phyloP scores from a whole-genome alignment of 2,888 invertebrate genomes.

The Lithophane semibrunnea region DNA sequence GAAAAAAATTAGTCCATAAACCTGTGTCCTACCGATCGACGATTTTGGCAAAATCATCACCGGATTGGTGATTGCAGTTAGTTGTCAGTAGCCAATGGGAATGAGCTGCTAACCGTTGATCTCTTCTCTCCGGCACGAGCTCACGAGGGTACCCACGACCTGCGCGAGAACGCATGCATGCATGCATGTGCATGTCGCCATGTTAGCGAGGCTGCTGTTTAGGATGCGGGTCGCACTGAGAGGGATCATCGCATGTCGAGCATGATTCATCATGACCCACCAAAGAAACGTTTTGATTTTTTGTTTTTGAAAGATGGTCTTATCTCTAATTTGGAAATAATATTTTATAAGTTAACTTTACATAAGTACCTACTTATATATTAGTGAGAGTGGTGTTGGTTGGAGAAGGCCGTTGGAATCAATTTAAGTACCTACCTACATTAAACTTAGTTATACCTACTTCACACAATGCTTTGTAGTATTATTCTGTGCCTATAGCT shows the following conservation, averaged over 20 bases:
- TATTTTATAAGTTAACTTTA: constrained; percentile 2
- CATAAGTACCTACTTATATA: neutral
- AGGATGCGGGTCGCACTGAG: neutral
- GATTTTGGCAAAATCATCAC: neutral
- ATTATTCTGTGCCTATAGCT: too few relatives aligned
- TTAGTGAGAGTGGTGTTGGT: constrained; percentile 9
- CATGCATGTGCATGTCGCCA: neutral
- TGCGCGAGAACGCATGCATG: neutral
- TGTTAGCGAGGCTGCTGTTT: neutral
- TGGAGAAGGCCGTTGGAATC: neutral
- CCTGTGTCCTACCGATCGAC: neutral
- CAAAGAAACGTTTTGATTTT: neutral
- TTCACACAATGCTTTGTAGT: neutral
- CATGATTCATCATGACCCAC: neutral
- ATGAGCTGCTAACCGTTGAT: neutral
- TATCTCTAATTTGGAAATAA: neutral
- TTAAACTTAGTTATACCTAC: constrained; percentile 1
- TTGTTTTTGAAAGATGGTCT: neutral
- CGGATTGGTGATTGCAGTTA: neutral
- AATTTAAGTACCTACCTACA: too few relatives aligned
- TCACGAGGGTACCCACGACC: neutral
- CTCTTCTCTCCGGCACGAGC: neutral
- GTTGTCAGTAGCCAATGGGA: neutral
- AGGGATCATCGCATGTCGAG: neutral
- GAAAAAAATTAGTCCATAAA: neutral